Base-by-base conservation (phyloP, 2,888 invertebrate genomes). In the Teleogryllus oceanicus region DNA sequence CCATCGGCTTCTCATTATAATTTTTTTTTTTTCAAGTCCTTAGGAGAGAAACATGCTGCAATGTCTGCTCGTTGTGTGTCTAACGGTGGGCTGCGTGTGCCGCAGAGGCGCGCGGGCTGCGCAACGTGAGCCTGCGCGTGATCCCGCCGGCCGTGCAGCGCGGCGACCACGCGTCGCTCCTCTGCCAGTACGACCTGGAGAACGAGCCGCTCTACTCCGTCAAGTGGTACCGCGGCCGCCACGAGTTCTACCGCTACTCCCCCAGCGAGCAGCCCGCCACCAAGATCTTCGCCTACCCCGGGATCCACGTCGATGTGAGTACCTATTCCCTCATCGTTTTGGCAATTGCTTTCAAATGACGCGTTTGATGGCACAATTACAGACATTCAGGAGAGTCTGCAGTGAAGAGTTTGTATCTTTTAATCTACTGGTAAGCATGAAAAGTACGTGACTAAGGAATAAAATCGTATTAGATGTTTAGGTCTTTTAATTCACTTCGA, bases 271-370 rank as follows among this genome's bases (percentile, higher is more conserved):
- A 84, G 76, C 93, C 93, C 10, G 89, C 90, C 77, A 92, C 91
- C 11, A 94, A 93, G 87, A 91, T 92, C 80, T 96, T 96, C 87
- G 90, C 91, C 78, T 89, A 92, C 83, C 89, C 91, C 18, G 94
- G 94, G 82, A 93, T 96, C 83, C 90, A 91, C 84, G 93, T 96
- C 79, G 94, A 95, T 88, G 96, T 96, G 87, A 94, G 94, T 94
- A 85, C 49, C 37, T 37, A 8, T 8, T 37, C 37, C 37, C 0
- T 37, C 37, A 5, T 20, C 50, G n/a, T 51, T 24, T 24, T 24
- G 2, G 2, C 24, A 24, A 8, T 37, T 5, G 37, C 5, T 8
- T 37, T 37, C 8, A 0, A 8, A 5, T 37, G 8, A 37, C 37
- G 37, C 8, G 37, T 37, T 37, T 37, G 37, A 8, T 37, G 37